phyloP scores from a whole-genome alignment of 2,888 invertebrate species.

The Eumacrocentrus americanus region DNA sequence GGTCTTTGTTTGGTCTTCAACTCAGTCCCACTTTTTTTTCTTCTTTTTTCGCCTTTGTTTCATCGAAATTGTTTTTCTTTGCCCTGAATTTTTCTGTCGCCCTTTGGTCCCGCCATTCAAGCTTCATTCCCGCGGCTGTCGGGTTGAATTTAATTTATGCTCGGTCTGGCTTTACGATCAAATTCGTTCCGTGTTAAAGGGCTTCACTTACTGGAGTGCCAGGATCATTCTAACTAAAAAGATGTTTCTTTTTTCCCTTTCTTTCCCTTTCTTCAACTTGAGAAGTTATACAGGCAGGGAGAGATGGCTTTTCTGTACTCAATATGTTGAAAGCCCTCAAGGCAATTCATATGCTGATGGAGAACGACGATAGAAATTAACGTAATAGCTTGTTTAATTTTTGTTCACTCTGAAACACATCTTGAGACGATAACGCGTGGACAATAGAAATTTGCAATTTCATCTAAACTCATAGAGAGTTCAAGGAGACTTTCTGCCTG shows the following conservation, averaged over 20 bases:
- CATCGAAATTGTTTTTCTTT: constrained; percentile 12
- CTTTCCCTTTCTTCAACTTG: background rate
- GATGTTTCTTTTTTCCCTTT: too few relatives aligned
- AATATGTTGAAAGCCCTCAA: background rate
- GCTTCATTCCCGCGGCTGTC: constrained; percentile 26
- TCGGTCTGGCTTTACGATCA: constrained; percentile 30
- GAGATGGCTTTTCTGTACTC: background rate
- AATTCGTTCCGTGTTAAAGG: constrained; percentile 36
- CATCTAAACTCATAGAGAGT: background rate
- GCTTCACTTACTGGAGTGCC: constrained; percentile 20
- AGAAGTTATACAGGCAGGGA: background rate
- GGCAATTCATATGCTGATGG: background rate
- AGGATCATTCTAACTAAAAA: background rate
- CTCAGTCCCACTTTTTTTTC: background rate
- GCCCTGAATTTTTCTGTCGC: constrained; percentile 12
- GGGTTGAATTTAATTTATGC: constrained; percentile 36
- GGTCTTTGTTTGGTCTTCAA: background rate
- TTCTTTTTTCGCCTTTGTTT: constrained; percentile 10
- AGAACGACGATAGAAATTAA: background rate
- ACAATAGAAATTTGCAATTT: background rate
- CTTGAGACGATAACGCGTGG: background rate
- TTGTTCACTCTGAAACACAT: background rate
- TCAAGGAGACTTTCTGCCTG: constrained; percentile 10
- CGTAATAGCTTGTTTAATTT: background rate
- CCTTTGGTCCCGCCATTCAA: constrained; percentile 27